Evolutionary conservation across 2,113 vertebrate species (phyloP).

Genomic region (Globicephala melas): DNA sequence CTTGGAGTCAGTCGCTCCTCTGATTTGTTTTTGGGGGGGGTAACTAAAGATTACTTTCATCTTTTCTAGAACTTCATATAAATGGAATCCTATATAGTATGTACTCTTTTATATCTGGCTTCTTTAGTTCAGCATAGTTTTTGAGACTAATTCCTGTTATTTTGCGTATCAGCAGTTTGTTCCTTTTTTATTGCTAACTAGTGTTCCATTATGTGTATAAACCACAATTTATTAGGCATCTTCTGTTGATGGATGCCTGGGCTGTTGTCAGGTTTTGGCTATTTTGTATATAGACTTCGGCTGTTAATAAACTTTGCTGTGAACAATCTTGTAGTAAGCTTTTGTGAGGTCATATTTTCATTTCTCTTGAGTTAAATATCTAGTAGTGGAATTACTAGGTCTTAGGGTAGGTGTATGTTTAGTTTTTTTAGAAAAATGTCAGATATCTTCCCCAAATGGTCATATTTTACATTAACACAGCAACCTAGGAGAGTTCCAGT

Average conservation of each 20-base stretch:
- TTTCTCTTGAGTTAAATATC: conserved; percentile 8
- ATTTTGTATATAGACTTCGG: neutral
- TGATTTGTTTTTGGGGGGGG: neutral
- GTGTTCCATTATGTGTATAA: neutral
- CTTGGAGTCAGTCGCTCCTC: neutral
- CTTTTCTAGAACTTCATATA: neutral
- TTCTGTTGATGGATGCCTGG: neutral
- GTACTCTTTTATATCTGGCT: neutral
- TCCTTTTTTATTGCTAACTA: neutral
- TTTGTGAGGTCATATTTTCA: neutral
- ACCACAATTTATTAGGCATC: neutral
- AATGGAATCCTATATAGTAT: neutral
- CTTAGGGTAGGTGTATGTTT: neutral
- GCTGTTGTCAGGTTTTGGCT: neutral
- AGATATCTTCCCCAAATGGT: neutral
- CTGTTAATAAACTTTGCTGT: neutral
- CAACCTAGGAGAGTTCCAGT: neutral
- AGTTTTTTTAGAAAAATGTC: neutral
- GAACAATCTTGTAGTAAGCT: neutral
- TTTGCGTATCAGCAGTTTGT: neutral
- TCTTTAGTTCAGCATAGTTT: neutral
- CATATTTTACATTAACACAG: neutral
- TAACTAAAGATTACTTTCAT: neutral
- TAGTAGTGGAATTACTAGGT: neutral
- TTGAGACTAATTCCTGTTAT: neutral